Percentiles rank a stretch among this genome's conserved stretches.
phyloP scores from a whole-genome alignment of 2,888 invertebrate species.

The Eristalinus sepulchralis region DNA sequence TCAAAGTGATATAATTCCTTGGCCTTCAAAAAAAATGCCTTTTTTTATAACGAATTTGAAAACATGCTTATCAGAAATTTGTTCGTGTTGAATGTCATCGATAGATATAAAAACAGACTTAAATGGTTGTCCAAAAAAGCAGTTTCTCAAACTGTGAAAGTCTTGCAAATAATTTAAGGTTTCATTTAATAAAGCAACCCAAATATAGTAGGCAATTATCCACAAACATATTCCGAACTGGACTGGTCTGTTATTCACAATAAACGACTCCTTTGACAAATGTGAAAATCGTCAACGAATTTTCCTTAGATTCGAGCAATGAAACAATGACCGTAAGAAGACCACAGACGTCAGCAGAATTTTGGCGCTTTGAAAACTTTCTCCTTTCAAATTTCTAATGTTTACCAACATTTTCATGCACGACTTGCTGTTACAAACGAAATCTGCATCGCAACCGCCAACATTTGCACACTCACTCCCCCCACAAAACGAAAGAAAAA shows the following conservation, averaged over 20 bases:
- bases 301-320: not conserved
- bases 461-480: not conserved
- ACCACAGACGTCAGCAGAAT: not conserved
- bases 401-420: not conserved
- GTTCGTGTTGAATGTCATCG: too few species aligned
- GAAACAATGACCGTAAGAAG: not conserved
- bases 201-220: too few species aligned
- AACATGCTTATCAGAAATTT: too few species aligned
- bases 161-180: too few species aligned
- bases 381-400: not conserved
- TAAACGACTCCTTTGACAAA: not conserved
- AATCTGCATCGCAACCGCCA: not conserved
- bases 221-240: too few species aligned
- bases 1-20: too few species aligned
- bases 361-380: not conserved
- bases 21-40: too few species aligned
- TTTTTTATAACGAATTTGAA: too few species aligned
- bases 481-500: not conserved
- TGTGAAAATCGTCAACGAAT: not conserved
- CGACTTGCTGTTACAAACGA: not conserved
- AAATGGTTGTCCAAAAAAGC: too few species aligned
- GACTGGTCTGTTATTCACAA: not conserved
- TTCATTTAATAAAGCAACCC: too few species aligned
- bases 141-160: too few species aligned
- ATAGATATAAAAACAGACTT: too few species aligned